phyloP scores from a whole-genome alignment of 2,888 invertebrate genomes.

The Aquatica leii region DNA sequence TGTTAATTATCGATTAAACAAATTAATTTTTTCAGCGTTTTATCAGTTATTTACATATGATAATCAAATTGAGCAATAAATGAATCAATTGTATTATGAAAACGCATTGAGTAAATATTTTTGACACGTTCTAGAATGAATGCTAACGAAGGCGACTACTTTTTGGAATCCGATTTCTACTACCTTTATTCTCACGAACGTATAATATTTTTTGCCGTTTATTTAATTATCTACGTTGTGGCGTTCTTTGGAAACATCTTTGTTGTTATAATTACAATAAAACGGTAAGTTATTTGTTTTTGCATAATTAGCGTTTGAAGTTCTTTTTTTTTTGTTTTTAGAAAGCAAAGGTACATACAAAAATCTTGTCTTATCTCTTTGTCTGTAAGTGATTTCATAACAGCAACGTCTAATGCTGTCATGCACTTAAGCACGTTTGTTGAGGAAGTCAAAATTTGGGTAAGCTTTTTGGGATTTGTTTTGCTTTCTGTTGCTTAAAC shows the following conservation, averaged over 20 bases:
- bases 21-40: no score
- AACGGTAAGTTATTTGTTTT: conserved; percentile 43
- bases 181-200: conserved; percentile 33
- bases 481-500: no score
- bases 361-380: conserved; percentile 63
- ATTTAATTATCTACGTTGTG: conserved; percentile 39
- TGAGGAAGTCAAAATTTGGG: conserved; percentile 51
- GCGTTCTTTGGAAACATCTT: conserved; percentile 44
- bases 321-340: no score
- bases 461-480: conserved; percentile 47
- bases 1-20: no score
- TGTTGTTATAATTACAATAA: conserved; percentile 42
- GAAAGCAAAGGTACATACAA: conserved; percentile 64
- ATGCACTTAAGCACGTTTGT: conserved; percentile 20
- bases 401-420: conserved; percentile 39
- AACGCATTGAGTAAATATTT: no score
- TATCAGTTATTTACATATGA: no score
- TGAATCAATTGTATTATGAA: no score
- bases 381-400: conserved; percentile 63
- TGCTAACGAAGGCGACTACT: not conserved
- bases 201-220: conserved; percentile 41
- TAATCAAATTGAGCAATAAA: no score
- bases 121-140: not conserved
- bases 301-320: no score
- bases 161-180: not conserved